A percentile compares a stretch with the other conserved stretches of the same genome.
phyloP scores from a whole-genome alignment of 2,113 vertebrate genomes.

The Pithys albifrons region DNA sequence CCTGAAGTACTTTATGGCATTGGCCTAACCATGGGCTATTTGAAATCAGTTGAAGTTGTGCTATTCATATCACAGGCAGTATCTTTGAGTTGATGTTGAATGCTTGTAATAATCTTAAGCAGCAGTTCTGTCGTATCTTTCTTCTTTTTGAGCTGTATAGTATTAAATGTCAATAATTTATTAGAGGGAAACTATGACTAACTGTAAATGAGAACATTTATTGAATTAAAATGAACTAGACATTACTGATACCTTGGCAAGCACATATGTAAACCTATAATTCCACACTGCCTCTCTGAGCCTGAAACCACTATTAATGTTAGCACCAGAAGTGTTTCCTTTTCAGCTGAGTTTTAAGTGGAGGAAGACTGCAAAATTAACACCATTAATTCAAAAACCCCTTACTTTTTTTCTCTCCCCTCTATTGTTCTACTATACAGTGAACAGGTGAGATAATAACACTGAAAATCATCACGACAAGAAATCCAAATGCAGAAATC shows the following conservation, averaged over 20 bases:
- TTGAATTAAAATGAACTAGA: background rate
- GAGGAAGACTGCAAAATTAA: background rate
- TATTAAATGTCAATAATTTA: background rate
- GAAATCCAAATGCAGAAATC: background rate
- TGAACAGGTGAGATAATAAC: background rate
- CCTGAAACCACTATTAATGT: background rate
- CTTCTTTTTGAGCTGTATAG: background rate
- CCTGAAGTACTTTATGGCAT: background rate
- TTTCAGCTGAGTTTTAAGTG: background rate
- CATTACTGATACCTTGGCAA: background rate
- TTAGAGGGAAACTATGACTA: background rate
- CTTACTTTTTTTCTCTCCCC: background rate
- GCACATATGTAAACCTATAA: background rate
- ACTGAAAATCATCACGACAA: background rate
- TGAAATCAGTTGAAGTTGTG: background rate
- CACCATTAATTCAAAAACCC: background rate
- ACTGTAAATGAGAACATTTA: background rate
- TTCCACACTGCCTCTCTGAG: background rate
- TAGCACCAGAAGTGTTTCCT: background rate
- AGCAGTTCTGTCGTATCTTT: background rate
- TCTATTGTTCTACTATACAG: background rate
- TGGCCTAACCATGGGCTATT: rapidly evolving
- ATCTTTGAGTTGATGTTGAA: background rate
- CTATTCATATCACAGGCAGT: background rate
- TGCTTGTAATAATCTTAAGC: background rate